Base-by-base conservation (phyloP, 92 coral and sea anemone species). In the Palythoa grandis region DNA sequence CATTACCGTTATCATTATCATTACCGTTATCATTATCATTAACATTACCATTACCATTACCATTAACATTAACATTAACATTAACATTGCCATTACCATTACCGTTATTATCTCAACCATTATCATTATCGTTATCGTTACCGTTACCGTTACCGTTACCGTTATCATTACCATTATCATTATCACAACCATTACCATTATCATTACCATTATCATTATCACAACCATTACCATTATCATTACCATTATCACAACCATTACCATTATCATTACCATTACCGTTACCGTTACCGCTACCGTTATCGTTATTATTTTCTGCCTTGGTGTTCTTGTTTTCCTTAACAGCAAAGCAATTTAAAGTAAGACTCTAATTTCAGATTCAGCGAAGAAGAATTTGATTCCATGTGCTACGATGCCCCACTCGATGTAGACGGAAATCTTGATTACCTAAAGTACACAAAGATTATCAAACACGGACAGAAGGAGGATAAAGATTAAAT, bases 361-460 rank as follows among this genome's bases (percentile, higher is more conserved):
- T 29, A 29, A 29, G 35, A 29, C 35, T 29, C 1, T 29, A 29
- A 29, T 29, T 74, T 77, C 38, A 96, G 98, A 65, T 94, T 96
- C 87, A 89, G 91, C 76, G 94, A 91, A 66, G 94, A 91, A 83
- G 99, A 96, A 88, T 93, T 96, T 50, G 99, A 96, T 61, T 89
- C 91, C 82, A 96, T 96, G 99, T 87, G 92, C 22, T 90, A 88
- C 74, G 99, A 93, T 82, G 98, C 97, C 25, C 99, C 99, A 3
- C 92, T 96, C 15, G 98, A 96, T 88, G 90, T 86, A 39, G 92
- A 91, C 71, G 99, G 99, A 73, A 69, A 80, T 70, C 90, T 96
- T 43, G 95, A 96, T 58, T 96, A 96, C 78, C 86, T 94, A 82
- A 92, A 91, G 83, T 96, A 91, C 89, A 93, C 98, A 37, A 88